Evolutionary conservation across 2,888 invertebrate species (phyloP), one percentile per base, ranked within the genome.

Genomic region (Hemicrepidius hirtus): DNA sequence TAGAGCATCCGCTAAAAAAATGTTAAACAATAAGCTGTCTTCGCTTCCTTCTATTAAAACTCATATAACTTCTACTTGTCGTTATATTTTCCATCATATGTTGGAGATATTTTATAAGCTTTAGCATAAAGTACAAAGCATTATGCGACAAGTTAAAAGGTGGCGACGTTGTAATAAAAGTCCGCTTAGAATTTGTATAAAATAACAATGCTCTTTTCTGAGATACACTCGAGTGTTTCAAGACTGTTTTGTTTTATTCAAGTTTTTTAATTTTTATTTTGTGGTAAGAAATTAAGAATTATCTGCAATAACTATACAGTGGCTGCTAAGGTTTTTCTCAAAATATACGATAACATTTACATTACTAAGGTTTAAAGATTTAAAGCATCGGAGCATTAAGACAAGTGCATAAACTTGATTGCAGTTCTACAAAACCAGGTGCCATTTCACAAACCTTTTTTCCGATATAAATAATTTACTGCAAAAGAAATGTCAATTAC

Each of bases 401-500:
- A 32, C 32, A 32, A 32, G 32, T 5, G 9, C 9, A 32, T 6
- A 21, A 49, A 21, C 18, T 21, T 21, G 20, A 49, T 20, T 49
- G 2, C 18, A 21, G 12, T 7, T 21, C 20, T 21, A 20, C 12
- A 21, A 7, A 21, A 21, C 49, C 49, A 49, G 49, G 13, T 32
- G 53, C 53, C 28, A 20, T 37, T 64, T 18, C 50, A 6, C 50
- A 37, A 35, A 20, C 32, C 35, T 32, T 32, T 49, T 50, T 64
- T 49, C 37, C 37, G 16, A 64, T 50, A 50, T 18, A 1, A 37
- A 50, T 64, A 50, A 64, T 64, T 64, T 64, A 64, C 50, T 35
- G 35, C 35, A 50, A 55, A 41, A 55, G 55, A 55, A 66, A 66
- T 66, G 66, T 66, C 55, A 71, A 50, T 60, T 65, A 49, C 49